Percentiles rank a stretch among this genome's conserved stretches.
Conservation (phyloP, 1,140 invertebrate genomes). For the Heliconius hermathena region DNA sequence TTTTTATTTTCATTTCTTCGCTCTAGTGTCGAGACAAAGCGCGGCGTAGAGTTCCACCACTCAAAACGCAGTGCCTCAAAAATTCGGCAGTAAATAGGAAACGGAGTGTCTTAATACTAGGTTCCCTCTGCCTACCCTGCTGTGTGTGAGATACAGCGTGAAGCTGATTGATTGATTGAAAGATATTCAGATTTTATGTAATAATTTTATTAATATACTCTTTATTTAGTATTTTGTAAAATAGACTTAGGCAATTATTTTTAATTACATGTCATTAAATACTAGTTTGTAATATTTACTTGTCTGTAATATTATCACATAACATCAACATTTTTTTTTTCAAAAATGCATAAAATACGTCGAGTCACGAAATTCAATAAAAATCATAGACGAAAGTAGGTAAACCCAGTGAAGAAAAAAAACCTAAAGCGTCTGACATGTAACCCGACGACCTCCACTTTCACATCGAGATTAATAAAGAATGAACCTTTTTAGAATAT, state of each 20-base stretch:
- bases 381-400: slow-evolving; percentile 26
- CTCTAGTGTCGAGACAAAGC: too few relatives aligned
- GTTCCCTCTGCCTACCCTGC: too few relatives aligned
- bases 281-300: too few relatives aligned
- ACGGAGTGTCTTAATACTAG: too few relatives aligned
- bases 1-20: too few relatives aligned
- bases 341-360: not conserved
- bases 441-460: slow-evolving; percentile 61
- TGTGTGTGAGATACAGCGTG: too few relatives aligned
- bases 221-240: not conserved
- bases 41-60: too few relatives aligned
- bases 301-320: not conserved
- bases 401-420: slow-evolving; percentile 42
- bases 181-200: not conserved
- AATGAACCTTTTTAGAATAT: slow-evolving; percentile 24
- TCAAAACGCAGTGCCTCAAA: too few relatives aligned
- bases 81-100: too few relatives aligned
- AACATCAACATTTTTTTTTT: not conserved
- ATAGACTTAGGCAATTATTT: too few relatives aligned
- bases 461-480: slow-evolving; percentile 30
- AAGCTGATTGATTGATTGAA: not conserved
- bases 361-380: slow-evolving; percentile 20
- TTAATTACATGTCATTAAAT: not conserved
- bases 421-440: slow-evolving; percentile 50
- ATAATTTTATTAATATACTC: not conserved